These are phyloP conservation scores for Achatina immaculata DNA, from an alignment of 1,140 invertebrate species.

Conservation along the genomic window DNA sequence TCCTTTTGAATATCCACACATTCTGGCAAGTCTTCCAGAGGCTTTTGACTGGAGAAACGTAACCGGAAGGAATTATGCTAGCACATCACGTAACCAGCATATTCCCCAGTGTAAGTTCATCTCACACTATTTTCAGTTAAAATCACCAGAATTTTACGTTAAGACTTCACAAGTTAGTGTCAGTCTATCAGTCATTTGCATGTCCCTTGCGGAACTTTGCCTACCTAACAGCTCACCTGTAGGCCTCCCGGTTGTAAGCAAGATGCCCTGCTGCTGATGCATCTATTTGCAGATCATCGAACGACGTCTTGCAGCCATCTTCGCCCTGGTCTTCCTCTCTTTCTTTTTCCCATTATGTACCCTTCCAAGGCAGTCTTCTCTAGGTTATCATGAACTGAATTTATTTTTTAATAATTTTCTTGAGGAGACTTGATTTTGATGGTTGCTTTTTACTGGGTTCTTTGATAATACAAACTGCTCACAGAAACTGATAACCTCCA, in stretches of 20 bases:
- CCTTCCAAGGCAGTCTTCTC: too few species aligned
- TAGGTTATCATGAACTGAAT: background rate
- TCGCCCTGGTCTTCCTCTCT: too few species aligned
- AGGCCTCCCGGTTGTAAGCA: too few species aligned
- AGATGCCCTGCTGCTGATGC: too few species aligned
- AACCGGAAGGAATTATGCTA: slow-evolving; percentile 71
- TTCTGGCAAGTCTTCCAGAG: slow-evolving; percentile 64
- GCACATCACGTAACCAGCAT: slow-evolving; percentile 72
- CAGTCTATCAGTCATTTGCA: too few species aligned
- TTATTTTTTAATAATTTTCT: slow-evolving; percentile 6
- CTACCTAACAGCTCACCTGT: too few species aligned
- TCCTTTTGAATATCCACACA: slow-evolving; percentile 58
- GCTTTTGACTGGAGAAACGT: slow-evolving; percentile 73
- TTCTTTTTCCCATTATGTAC: too few species aligned
- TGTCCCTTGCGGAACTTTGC: too few species aligned
- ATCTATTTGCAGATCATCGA: too few species aligned
- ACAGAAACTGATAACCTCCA: background rate
- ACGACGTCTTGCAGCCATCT: too few species aligned
- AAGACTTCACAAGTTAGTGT: too few species aligned
- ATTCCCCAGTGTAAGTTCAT: slow-evolving; percentile 72
- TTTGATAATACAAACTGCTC: background rate
- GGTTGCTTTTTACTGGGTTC: background rate
- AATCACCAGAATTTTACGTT: background rate
- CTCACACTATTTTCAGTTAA: background rate
- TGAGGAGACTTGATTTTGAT: background rate